Evolutionary conservation across 2,113 vertebrate species (phyloP), one percentile per base, ranked within the genome.

Genomic region (Anser brachyrhynchus): DNA sequence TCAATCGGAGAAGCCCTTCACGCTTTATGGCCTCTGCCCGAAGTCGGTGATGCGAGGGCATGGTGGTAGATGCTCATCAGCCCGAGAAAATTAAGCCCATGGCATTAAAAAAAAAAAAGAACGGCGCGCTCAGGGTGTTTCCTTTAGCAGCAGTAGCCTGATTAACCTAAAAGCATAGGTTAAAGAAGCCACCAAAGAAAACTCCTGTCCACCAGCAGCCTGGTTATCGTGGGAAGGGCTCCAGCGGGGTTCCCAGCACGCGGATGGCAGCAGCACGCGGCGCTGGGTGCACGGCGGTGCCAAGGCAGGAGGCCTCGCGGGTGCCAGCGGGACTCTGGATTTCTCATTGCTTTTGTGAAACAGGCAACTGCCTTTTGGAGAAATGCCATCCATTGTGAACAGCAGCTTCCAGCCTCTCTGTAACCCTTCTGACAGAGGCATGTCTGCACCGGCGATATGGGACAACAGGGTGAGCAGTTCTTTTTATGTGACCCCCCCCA

Each of bases 401-500:
- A 44, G 8, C 1, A 0, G 9, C 6, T 73, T 69, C 0, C 1
- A 73, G 29, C 29, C 25, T 58, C 46, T 54, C 65, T 46, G 2
- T 44, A 64, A 84, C 25, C 23, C 6, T 79, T 62, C 75, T 73
- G 58, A 35, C 49, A 67, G 62, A 61, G 10, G 26, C 31, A 6
- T 6, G 37, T 13, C 88, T 64, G 61, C 25, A 4, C 49, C 31
- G 62, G 37, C 49, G 46, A 77, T 52, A 39, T 72, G 58, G 52
- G 78, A 72, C 23, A 44, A 75, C 35, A 39, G 39, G 28, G 39
- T 22, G 39, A 80, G 65, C 23, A 23, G 73, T 28, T 35, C 79
- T 35, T 35, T 76, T 88, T 35, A 11, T 54, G 17, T 49, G 54
- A 35, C 61, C 43, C 37, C 37, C 37, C 37, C n/a, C 35, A 74